Evolutionary conservation across 35 echinoderm and acorn worm genomes (phyloP).

Genomic region (Hemicentrotus pulcherrimus): DNA sequence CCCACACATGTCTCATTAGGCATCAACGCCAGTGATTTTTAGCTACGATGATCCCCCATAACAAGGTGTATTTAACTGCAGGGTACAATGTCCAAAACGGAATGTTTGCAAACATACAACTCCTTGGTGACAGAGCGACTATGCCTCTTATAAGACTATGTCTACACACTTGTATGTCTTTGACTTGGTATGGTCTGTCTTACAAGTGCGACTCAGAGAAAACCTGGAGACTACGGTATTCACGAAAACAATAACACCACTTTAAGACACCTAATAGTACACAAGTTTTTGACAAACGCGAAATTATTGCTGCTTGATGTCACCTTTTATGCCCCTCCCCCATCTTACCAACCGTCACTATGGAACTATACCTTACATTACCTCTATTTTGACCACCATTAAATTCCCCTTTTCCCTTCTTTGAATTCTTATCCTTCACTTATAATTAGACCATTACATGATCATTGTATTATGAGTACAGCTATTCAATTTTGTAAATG

Average conservation of each 20-base stretch:
- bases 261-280: not conserved
- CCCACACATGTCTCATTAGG: not conserved
- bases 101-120: not conserved
- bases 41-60: not conserved
- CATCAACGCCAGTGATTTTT: not conserved
- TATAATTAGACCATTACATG: too few species aligned
- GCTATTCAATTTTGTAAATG: too few species aligned
- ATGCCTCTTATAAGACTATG: not conserved
- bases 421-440: not conserved
- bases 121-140: not conserved
- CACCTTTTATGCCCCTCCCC: not conserved
- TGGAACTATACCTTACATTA: too few species aligned
- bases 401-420: not conserved
- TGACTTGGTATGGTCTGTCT: not conserved
- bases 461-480: too few species aligned
- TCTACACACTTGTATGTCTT: constrained; percentile 12
- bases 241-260: not conserved
- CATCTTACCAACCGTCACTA: too few species aligned
- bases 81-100: not conserved
- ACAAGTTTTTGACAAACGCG: not conserved
- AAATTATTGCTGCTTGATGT: not conserved
- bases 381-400: too few species aligned
- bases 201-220: not conserved
- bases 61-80: not conserved
- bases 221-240: not conserved